These are phyloP conservation scores for Orestias chungarensis DNA, from an alignment of 2,797 vertebrate genomes.

Conservation along the genomic window DNA sequence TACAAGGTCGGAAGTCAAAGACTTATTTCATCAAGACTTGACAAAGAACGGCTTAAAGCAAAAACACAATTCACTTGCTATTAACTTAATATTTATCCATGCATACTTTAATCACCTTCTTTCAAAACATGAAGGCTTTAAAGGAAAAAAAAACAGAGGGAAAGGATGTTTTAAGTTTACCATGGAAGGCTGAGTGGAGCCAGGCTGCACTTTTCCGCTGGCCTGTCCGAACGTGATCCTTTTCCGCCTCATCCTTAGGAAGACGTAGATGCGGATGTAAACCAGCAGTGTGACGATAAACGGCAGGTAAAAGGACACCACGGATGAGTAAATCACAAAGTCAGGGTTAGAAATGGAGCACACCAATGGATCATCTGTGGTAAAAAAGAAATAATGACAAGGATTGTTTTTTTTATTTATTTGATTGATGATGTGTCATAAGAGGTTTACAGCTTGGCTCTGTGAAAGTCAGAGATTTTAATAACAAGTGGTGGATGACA, in stretches of 20 bases:
- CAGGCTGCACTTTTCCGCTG: constrained; percentile 83
- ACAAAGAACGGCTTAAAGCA: background rate
- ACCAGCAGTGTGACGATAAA: constrained; percentile 92
- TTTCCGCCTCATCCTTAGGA: constrained; percentile 89
- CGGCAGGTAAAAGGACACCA: constrained; percentile 95
- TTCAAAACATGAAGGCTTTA: background rate
- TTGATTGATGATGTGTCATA: background rate
- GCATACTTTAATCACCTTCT: background rate
- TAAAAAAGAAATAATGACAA: constrained; percentile 6
- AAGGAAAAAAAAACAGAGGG: background rate
- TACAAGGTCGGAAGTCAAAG: background rate
- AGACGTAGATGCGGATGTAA: constrained; percentile 92
- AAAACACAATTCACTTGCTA: background rate
- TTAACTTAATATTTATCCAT: background rate
- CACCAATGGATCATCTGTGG: constrained; percentile 86
- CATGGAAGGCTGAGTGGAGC: constrained; percentile 65
- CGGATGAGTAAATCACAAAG: constrained; percentile 94
- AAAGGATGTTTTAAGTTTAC: constrained; percentile 67
- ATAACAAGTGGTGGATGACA: background rate
- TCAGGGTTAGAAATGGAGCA: constrained; percentile 96
- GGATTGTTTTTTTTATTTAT: background rate
- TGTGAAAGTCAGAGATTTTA: background rate
- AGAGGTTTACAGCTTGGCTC: background rate
- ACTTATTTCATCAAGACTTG: background rate
- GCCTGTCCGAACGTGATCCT: constrained; percentile 86